Evolutionary conservation across 2,888 invertebrate genomes (phyloP), one percentile per base, ranked within the genome.

Genomic region (Metopia argyrocephala): DNA sequence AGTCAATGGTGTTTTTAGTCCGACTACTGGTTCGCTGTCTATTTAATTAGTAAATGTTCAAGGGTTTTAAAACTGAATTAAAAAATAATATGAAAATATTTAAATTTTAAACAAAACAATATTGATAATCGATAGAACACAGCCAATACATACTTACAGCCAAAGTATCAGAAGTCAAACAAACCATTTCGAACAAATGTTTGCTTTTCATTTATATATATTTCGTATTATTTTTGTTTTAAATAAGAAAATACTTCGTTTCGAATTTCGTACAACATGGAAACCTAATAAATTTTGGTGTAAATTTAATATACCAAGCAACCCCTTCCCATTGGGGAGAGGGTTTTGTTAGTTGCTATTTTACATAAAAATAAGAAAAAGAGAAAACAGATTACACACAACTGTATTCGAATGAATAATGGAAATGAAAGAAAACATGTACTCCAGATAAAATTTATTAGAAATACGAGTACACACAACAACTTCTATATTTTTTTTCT

Each of bases 221-320:
- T n/a, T n/a, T n/a, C n/a, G n/a, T n/a, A n/a, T n/a, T n/a, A n/a
- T n/a, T n/a, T n/a, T 59, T 59, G 25, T 52, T 45, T 66, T 28
- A 38, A 48, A 7, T 18, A 66, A n/a, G 12, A n/a, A 28, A 28
- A 50, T 4, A 21, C 4, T 20, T 59, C 7, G 2, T 56, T 57
- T 27, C 7, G 21, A 3, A 28, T 0, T 57, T 15, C 1, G 6
- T 27, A 25, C 54, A 69, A 70, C 69, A 62, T 68, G 48, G 31
- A 79, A 79, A 79, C 57, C 69, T 69, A 74, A 74, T 79, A 74
- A 69, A 79, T 74, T 74, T 50, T 59, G 52, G 52, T 69, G 57
- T 59, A 71, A 74, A 66, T 66, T 65, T 9, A 27, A 12, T 12
- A 12, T 31, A 15, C 5, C 12, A 9, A 12, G 3, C 18, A 18